A percentile compares a stretch with the other conserved stretches of the same genome.
Conservation (phyloP, 92 coral and sea anemone genomes). For the Diadumene lineata region DNA sequence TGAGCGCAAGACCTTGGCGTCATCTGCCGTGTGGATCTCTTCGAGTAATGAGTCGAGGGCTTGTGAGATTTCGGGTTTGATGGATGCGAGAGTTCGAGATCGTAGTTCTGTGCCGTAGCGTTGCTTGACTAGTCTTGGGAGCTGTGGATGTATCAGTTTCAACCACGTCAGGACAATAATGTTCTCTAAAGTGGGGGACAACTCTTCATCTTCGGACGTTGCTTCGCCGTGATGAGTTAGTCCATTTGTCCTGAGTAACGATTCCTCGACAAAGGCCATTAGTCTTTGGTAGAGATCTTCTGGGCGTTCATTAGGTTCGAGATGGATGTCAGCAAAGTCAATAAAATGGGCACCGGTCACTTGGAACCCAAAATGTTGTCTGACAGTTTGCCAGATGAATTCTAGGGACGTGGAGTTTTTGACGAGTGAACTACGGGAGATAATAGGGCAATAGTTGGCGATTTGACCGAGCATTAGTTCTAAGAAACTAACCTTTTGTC, state of each 20-base stretch:
- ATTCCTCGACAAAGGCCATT: slow-evolving; percentile 65
- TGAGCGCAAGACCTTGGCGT: slow-evolving; percentile 54
- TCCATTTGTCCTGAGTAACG: slow-evolving; percentile 47
- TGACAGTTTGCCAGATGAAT: slow-evolving; percentile 57
- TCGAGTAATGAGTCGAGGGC: slow-evolving; percentile 50
- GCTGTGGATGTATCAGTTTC: slow-evolving; percentile 44
- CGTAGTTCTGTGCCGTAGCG: slow-evolving; percentile 65
- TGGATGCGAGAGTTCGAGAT: slow-evolving; percentile 59
- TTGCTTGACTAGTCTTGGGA: slow-evolving; percentile 62
- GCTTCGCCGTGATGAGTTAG: slow-evolving; percentile 63
- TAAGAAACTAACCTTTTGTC: slow-evolving; percentile 44
- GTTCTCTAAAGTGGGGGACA: slow-evolving; percentile 63
- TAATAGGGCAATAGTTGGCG: no score
- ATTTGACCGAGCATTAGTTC: slow-evolving; percentile 70
- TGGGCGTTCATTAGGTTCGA: slow-evolving; percentile 70
- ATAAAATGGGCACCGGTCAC: no score
- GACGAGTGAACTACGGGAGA: slow-evolving; percentile 51
- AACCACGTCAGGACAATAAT: slow-evolving; percentile 56
- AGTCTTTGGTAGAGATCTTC: slow-evolving; percentile 73
- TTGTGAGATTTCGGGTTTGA: slow-evolving; percentile 58
- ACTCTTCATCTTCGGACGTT: slow-evolving; percentile 57
- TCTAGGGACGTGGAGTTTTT: slow-evolving; percentile 65
- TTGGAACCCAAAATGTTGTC: slow-evolving; percentile 70
- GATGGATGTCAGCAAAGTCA: slow-evolving; percentile 47
- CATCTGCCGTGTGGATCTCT: slow-evolving; percentile 55